phyloP scores from a whole-genome alignment of 2,113 vertebrate species.

The Octodon degus region DNA sequence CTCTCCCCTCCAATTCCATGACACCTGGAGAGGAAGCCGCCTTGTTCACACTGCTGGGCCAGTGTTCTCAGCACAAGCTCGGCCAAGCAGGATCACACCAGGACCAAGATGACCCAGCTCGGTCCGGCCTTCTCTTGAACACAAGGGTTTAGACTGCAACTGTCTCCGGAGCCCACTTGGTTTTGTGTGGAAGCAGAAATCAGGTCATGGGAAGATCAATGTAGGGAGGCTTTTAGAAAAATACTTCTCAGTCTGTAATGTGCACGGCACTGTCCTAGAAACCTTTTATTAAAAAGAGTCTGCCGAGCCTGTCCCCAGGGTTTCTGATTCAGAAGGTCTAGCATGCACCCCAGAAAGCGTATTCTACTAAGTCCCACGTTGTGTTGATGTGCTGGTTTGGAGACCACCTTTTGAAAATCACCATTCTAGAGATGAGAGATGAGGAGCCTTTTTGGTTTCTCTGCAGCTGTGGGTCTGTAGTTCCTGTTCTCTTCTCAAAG shows the following conservation, averaged over 20 bases:
- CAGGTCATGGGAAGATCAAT: not conserved
- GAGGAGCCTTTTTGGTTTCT: not conserved
- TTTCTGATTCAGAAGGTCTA: not conserved
- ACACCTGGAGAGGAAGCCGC: not conserved
- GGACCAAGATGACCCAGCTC: not conserved
- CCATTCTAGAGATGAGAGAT: not conserved
- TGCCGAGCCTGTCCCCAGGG: not conserved
- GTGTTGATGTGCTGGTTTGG: not conserved
- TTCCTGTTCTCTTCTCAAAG: not conserved
- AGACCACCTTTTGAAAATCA: not conserved
- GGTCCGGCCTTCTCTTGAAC: not conserved
- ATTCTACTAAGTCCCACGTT: not conserved
- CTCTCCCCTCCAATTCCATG: not conserved
- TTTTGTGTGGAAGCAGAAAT: not conserved
- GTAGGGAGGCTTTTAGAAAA: not conserved
- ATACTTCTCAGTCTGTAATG: not conserved
- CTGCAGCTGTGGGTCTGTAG: not conserved
- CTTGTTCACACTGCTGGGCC: not conserved
- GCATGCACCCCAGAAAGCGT: not conserved
- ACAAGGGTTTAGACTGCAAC: not conserved
- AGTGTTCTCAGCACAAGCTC: not conserved
- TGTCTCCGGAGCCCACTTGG: not conserved
- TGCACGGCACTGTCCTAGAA: not conserved
- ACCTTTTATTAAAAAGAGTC: not conserved
- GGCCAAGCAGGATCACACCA: not conserved